phyloP scores from a whole-genome alignment of 2,113 vertebrate species.

The Tringa solitaria region DNA sequence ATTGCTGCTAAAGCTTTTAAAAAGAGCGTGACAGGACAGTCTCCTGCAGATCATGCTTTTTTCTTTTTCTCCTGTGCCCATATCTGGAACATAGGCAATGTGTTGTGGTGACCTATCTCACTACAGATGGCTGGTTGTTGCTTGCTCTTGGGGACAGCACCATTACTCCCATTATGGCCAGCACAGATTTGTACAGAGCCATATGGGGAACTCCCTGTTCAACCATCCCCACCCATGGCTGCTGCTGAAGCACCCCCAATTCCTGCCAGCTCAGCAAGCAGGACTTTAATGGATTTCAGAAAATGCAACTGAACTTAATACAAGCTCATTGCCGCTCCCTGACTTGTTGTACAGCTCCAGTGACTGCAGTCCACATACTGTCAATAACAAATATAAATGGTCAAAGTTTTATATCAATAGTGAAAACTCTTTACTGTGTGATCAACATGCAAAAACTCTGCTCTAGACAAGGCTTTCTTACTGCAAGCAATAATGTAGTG shows the following conservation, averaged over 20 bases:
- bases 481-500: background rate
- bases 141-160: background rate
- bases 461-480: background rate
- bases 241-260: background rate
- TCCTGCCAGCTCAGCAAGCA: background rate
- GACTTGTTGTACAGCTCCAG: background rate
- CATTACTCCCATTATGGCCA: background rate
- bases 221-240: background rate
- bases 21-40: background rate
- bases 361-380: background rate
- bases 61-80: fast-evolving
- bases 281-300: background rate
- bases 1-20: background rate
- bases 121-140: background rate
- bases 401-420: background rate
- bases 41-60: background rate
- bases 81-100: background rate
- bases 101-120: background rate
- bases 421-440: background rate
- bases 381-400: background rate
- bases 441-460: background rate
- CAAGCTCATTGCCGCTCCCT: background rate
- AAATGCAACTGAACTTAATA: background rate
- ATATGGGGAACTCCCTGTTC: background rate
- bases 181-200: background rate